These are phyloP conservation scores for Colletes latitarsis DNA, from an alignment of 1,140 invertebrate species.

Conservation along the genomic window DNA sequence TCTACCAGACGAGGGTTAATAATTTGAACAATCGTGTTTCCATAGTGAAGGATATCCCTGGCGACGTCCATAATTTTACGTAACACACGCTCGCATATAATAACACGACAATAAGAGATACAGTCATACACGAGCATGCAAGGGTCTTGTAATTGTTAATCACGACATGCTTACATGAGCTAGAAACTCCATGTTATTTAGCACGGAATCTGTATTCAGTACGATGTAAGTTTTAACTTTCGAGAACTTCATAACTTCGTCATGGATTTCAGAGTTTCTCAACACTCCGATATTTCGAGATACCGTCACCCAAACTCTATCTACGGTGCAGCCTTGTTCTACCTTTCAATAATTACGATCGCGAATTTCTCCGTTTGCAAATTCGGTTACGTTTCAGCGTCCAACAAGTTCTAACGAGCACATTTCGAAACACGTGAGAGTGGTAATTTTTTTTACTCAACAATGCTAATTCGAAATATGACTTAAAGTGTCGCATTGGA, in stretches of 20 bases:
- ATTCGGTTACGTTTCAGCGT: neutral
- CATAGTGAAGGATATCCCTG: neutral
- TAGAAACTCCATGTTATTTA: neutral
- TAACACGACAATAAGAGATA: neutral
- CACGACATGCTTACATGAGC: neutral
- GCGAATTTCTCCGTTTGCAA: neutral
- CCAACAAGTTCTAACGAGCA: neutral
- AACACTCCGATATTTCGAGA: neutral
- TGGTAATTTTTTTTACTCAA: neutral
- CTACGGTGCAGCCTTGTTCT: neutral
- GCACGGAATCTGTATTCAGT: neutral
- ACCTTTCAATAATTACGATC: slow-evolving; percentile 1
- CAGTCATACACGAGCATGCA: neutral
- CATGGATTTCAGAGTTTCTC: neutral
- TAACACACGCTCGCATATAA: slow-evolving; percentile 9
- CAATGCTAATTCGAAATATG: slow-evolving; percentile 9
- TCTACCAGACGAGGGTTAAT: neutral
- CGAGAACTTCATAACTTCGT: slow-evolving; percentile 2
- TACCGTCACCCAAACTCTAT: neutral
- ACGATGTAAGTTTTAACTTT: neutral
- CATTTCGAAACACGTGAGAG: neutral
- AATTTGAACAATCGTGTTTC: neutral
- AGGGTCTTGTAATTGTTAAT: slow-evolving; percentile 4
- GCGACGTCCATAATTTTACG: slow-evolving; percentile 3
- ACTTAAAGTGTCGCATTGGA: neutral